Evolutionary conservation across 2,888 invertebrate genomes (phyloP).

Genomic region (Autographa pulchrina): DNA sequence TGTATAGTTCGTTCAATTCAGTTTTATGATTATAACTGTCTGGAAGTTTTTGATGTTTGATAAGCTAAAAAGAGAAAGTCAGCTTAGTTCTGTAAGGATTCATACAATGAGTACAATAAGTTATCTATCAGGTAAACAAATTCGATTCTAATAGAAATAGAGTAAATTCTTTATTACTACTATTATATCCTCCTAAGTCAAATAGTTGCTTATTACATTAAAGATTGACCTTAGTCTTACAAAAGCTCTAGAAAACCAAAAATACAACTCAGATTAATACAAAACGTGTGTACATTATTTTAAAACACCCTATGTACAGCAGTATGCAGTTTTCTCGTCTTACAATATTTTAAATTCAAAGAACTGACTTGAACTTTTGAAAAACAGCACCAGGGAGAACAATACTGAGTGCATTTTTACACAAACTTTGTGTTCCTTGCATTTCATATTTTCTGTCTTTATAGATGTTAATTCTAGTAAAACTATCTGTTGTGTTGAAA

Average conservation of each 20-base stretch:
- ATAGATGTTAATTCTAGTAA: neutral
- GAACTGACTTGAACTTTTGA: constrained; percentile 36
- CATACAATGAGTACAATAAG: too few relatives aligned
- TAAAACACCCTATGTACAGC: neutral
- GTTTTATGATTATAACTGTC: too few relatives aligned
- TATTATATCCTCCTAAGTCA: too few relatives aligned
- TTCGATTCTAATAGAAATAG: too few relatives aligned
- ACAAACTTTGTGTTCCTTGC: constrained; percentile 26
- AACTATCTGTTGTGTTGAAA: neutral
- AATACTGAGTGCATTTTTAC: constrained; percentile 45
- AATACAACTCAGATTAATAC: neutral
- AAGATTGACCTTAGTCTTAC: neutral
- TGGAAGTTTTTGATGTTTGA: too few relatives aligned
- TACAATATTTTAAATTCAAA: constrained; percentile 52
- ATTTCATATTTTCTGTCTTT: neutral
- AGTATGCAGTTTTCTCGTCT: constrained; percentile 22
- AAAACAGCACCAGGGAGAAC: constrained; percentile 45
- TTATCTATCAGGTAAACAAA: too few relatives aligned
- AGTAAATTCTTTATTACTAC: too few relatives aligned
- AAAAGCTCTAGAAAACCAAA: neutral
- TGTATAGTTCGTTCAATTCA: too few relatives aligned
- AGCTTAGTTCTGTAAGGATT: too few relatives aligned
- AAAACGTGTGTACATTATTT: neutral
- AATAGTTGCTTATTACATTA: neutral
- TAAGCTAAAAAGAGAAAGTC: too few relatives aligned